Conservation (phyloP, 2,113 vertebrate genomes). For the Romanogobio albipinnatus region DNA sequence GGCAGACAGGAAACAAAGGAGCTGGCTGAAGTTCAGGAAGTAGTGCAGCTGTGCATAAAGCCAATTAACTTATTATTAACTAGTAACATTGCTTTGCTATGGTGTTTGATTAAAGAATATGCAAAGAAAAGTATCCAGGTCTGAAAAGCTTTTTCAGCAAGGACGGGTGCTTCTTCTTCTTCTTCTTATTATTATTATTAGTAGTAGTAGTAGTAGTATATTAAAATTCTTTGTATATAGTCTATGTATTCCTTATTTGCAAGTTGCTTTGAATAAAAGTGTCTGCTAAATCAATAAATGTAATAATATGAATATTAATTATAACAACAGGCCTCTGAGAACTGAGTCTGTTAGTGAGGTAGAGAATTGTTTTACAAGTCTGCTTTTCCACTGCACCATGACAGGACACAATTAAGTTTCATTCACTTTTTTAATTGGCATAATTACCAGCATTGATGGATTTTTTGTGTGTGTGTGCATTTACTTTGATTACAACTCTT, state of each 20-base stretch:
- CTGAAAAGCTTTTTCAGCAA: not conserved
- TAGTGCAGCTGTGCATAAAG: no score
- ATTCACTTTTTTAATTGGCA: conserved; percentile 19
- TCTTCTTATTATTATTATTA: not conserved
- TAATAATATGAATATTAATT: not conserved
- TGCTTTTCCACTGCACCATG: not conserved
- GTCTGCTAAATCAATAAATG: not conserved
- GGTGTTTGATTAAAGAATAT: not conserved
- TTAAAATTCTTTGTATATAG: not conserved
- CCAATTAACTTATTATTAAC: not conserved
- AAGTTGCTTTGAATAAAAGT: not conserved
- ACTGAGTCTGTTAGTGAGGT: not conserved
- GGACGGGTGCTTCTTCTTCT: not conserved
- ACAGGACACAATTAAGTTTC: not conserved
- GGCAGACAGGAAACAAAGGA: no score
- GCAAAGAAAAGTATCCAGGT: not conserved
- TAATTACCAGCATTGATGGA: conserved; percentile 19
- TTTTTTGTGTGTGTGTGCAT: not conserved
- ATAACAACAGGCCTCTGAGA: not conserved
- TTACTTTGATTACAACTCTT: conserved; percentile 46
- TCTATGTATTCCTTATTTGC: not conserved
- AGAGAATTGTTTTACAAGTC: not conserved
- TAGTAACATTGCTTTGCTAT: not conserved
- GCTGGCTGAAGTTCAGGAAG: no score
- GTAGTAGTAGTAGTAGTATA: not conserved